phyloP scores from a whole-genome alignment of 2,888 invertebrate genomes.

The Agriopis aurantiaria region DNA sequence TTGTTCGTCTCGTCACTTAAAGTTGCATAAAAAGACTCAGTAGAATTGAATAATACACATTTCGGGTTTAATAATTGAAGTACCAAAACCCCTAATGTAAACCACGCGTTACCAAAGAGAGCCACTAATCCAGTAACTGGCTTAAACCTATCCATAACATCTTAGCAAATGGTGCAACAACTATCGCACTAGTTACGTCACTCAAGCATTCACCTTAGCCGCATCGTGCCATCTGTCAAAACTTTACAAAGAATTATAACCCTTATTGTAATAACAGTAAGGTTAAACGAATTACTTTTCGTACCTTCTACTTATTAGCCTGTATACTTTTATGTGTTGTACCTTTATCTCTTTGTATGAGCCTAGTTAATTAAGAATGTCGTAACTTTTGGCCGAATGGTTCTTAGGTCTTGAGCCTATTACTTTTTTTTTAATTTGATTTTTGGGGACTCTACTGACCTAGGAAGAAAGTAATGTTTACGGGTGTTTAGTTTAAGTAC shows the following conservation, averaged over 20 bases:
- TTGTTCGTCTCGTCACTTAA: too few relatives aligned
- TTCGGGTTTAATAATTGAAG: too few relatives aligned
- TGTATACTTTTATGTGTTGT: not conserved
- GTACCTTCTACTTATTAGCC: not conserved
- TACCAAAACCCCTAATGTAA: too few relatives aligned
- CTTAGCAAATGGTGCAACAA: not conserved
- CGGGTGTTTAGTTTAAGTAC: too few relatives aligned
- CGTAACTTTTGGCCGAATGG: too few relatives aligned
- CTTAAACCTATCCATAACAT: not conserved
- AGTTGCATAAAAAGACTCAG: too few relatives aligned
- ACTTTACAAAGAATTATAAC: conserved; percentile 32
- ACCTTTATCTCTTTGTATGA: not conserved
- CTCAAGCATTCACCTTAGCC: conserved; percentile 51
- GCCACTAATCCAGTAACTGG: not conserved
- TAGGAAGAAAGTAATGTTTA: too few relatives aligned
- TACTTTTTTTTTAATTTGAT: too few relatives aligned
- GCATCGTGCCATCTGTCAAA: conserved; percentile 42
- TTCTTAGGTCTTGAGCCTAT: too few relatives aligned
- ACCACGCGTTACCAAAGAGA: not conserved
- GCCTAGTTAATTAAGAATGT: too few relatives aligned
- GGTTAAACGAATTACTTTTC: not conserved
- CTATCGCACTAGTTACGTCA: not conserved
- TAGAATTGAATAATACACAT: too few relatives aligned
- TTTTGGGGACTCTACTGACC: too few relatives aligned
- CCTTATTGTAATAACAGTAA: conserved; percentile 1